Evolutionary conservation across 2,113 vertebrate species (phyloP).

Genomic region (Megaceryle torquata): DNA sequence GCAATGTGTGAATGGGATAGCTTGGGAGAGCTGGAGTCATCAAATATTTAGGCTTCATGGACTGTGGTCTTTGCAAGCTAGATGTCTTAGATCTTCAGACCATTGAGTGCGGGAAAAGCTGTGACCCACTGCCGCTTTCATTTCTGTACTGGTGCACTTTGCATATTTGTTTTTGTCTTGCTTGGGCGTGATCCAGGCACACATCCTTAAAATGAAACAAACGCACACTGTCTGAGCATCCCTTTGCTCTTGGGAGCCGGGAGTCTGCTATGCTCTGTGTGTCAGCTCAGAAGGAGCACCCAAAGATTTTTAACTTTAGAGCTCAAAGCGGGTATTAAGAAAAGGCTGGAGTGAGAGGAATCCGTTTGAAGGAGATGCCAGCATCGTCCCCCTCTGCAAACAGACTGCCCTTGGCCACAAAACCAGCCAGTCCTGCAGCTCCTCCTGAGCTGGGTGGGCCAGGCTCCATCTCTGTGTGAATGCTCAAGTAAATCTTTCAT

Average conservation of each 20-base stretch:
- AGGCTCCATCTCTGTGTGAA: not conserved
- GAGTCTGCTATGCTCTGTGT: not conserved
- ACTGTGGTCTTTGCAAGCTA: not conserved
- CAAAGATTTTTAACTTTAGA: not conserved
- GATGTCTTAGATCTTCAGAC: conserved; percentile 8
- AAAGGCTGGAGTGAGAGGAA: not conserved
- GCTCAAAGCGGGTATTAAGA: conserved; percentile 29
- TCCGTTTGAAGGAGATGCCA: conserved; percentile 56
- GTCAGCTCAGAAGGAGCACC: not conserved
- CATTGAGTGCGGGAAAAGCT: not conserved
- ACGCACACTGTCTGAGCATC: not conserved
- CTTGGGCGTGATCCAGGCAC: conserved; percentile 1
- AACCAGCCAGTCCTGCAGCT: not conserved
- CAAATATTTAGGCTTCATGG: not conserved
- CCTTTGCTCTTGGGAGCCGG: not conserved
- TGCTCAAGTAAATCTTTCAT: conserved; percentile 40
- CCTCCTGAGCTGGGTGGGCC: not conserved
- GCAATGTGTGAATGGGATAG: not conserved
- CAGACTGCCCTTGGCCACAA: not conserved
- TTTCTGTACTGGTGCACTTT: conserved; percentile 21
- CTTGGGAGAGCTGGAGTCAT: not conserved
- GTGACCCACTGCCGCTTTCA: not conserved
- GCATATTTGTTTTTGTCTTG: not conserved
- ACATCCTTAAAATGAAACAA: not conserved
- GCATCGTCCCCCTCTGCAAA: not conserved